phyloP scores from a whole-genome alignment of 2,888 invertebrate species.

The Hirtodrosophila duncani region DNA sequence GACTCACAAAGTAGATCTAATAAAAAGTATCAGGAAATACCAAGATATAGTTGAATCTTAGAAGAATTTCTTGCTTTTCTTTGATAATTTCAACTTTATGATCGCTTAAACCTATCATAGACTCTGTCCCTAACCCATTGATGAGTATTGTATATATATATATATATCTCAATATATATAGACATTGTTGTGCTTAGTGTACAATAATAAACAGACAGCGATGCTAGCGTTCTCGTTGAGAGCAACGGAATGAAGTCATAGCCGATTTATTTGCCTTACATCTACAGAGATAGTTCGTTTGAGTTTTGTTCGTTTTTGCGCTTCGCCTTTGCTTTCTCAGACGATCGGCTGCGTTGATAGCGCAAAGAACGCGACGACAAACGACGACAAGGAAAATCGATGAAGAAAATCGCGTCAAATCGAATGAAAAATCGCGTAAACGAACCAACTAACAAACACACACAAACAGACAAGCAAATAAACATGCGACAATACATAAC shows the following conservation, averaged over 20 bases:
- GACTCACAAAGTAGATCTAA: constrained; percentile 1
- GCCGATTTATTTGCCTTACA: constrained; percentile 54
- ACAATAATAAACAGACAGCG: constrained; percentile 58
- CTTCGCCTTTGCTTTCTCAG: constrained; percentile 46
- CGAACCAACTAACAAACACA: constrained; percentile 1
- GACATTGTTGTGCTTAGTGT: constrained; percentile 53
- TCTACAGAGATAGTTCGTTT: constrained; percentile 9
- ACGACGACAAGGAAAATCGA: constrained; percentile 23
- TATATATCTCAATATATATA: constrained; percentile 9
- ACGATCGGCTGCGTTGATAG: constrained; percentile 73
- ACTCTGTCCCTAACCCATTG: no score
- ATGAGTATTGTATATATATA: no score
- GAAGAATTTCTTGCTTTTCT: no score
- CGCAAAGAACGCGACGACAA: constrained; percentile 49
- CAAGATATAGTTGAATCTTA: no score
- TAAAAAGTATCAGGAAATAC: neutral
- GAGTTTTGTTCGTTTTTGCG: constrained; percentile 6
- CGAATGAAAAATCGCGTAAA: constrained; percentile 30
- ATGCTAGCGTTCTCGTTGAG: no score
- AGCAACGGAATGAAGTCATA: constrained; percentile 58
- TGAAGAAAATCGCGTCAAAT: constrained; percentile 17
- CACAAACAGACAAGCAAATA: constrained; percentile 16
- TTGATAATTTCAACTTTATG: no score
- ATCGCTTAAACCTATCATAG: no score
- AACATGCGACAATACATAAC: constrained; percentile 1